Evolutionary conservation across 2,113 vertebrate genomes (phyloP).

Genomic region (Mormyrus iriodes): DNA sequence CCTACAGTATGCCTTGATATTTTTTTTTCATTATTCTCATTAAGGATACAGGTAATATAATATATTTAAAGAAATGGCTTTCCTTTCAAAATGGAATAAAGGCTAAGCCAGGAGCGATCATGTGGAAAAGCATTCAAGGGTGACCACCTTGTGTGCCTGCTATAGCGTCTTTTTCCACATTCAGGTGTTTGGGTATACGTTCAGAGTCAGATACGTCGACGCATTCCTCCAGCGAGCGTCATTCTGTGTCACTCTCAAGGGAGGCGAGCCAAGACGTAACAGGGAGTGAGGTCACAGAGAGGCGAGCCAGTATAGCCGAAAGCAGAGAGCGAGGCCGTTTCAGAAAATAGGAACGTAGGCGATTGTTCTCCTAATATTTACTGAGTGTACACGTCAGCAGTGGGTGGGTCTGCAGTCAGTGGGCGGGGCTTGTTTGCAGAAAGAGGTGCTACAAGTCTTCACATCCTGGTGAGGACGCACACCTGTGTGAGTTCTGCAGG

Average conservation of each 20-base stretch:
- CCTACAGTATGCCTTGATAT: not conserved
- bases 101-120: not conserved
- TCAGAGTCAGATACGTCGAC: not conserved
- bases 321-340: not conserved
- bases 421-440: slow-evolving; percentile 30
- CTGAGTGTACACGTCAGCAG: not conserved
- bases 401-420: not conserved
- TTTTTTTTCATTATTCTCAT: not conserved
- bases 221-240: not conserved
- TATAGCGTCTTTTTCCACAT: not conserved
- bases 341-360: not conserved
- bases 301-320: not conserved
- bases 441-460: slow-evolving; percentile 24
- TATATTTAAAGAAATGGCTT: not conserved
- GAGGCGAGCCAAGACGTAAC: not conserved
- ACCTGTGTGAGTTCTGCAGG: slow-evolving; percentile 23
- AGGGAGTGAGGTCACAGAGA: not conserved
- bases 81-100: not conserved
- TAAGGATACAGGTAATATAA: not conserved
- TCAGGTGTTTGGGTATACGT: not conserved
- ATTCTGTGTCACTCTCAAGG: not conserved
- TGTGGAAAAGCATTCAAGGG: not conserved
- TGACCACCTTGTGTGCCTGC: not conserved
- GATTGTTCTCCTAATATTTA: not conserved
- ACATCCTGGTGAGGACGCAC: slow-evolving; percentile 37